Evolutionary conservation across 2,797 vertebrate species (phyloP), one percentile per base, ranked within the genome.

Genomic region (Lates japonicus): DNA sequence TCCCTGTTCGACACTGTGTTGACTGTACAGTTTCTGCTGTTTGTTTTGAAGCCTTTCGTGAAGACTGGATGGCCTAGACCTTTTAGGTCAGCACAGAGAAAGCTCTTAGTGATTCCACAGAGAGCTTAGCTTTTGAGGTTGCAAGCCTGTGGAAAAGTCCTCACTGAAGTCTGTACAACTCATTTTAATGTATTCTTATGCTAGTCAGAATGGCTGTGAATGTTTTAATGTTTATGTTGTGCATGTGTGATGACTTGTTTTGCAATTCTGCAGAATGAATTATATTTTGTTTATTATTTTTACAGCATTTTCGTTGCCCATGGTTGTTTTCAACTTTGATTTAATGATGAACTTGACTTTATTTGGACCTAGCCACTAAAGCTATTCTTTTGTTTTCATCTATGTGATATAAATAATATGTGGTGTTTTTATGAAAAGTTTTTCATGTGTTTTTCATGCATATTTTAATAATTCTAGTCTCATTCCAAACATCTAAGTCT

Each of bases 391-490:
- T 78, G 59, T 33, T 65, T 74, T 80, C 2, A 69, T 49, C 48
- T 46, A 49, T 31, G 62, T 39, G 48, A 48, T 33, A 48, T 48
- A 41, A 51, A 73, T 48, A 57, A 60, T 17, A 22, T 11, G 37
- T 12, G 17, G 25, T 12, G 13, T 44, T 37, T 61, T 66, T 22
- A 71, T 33, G 3, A 35, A 61, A 57, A 7, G 25, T 19, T 78
- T 29, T 74, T 35, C 14, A 17, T 8, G 42, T 35, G 7, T 82
- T 80, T 57, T 72, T 25, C 39, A 65, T 65, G 70, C 51, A 78
- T 74, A 78, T 87, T 85, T 82, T n/a, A 82, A 76, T 80, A 64
- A 74, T 68, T 72, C 29, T 33, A 31, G 17, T 58, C 61, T 71
- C 25, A 78, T 82, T 83, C 69, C 10, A 79, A 75, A 78, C 51